phyloP scores from a whole-genome alignment of 1,140 invertebrate genomes.

The Calosoma granatense region DNA sequence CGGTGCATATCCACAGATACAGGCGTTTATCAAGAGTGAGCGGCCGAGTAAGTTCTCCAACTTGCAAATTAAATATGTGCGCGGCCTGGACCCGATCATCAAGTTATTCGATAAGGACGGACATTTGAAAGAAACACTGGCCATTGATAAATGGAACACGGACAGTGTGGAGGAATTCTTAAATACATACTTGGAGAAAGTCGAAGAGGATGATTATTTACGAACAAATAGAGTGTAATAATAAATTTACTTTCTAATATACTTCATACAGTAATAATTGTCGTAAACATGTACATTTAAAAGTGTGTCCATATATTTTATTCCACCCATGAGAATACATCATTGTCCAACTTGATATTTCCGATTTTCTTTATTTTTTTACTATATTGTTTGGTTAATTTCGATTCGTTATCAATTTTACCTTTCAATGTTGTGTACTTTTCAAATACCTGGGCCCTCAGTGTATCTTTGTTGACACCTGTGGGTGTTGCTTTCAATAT shows the following conservation, averaged over 20 bases:
- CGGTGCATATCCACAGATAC: constrained; percentile 89
- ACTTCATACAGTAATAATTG: not conserved
- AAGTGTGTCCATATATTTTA: too few species aligned
- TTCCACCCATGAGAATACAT: constrained; percentile 11
- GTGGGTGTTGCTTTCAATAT: too few species aligned
- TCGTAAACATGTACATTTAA: not conserved
- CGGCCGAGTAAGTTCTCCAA: constrained; percentile 77
- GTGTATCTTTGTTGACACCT: constrained; percentile 15
- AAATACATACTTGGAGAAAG: constrained; percentile 62
- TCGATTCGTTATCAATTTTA: constrained; percentile 25
- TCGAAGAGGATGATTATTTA: constrained; percentile 45
- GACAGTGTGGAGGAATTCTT: constrained; percentile 93
- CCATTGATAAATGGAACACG: constrained; percentile 95
- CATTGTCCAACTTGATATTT: constrained; percentile 22
- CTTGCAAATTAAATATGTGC: constrained; percentile 77
- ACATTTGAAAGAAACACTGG: constrained; percentile 73
- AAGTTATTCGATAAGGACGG: constrained; percentile 77
- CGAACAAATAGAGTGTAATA: constrained; percentile 47
- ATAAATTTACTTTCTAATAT: not conserved
- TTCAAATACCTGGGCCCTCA: constrained; percentile 27
- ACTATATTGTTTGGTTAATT: constrained; percentile 32
- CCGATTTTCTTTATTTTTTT: constrained; percentile 36
- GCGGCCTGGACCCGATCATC: constrained; percentile 86
- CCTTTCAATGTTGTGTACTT: constrained; percentile 27
- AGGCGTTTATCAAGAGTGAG: constrained; percentile 90